Evolutionary conservation across 92 coral and sea anemone species (phyloP).

Genomic region (Heteractis magnifica): DNA sequence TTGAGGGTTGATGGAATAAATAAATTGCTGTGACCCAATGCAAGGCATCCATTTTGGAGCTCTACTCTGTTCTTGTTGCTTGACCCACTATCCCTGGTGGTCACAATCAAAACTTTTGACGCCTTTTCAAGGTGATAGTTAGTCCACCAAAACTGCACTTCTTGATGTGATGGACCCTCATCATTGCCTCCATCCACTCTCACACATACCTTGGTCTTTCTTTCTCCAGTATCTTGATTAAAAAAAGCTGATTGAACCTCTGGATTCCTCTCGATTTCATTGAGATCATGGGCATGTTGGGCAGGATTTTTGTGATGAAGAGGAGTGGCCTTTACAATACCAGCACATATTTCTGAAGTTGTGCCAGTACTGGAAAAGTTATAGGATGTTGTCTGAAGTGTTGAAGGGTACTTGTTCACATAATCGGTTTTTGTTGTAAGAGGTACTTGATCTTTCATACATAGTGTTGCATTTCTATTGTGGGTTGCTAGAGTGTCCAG

Average conservation of each 20-base stretch:
- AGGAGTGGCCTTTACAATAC: conserved; percentile 54
- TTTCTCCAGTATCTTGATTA: conserved; percentile 25
- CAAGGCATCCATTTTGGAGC: conserved; percentile 67
- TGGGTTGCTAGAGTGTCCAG: conserved; percentile 58
- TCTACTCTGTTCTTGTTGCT: conserved; percentile 59
- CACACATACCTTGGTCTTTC: conserved; percentile 28
- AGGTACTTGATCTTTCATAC: conserved; percentile 24
- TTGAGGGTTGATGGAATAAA: conserved; percentile 61
- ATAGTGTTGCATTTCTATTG: conserved; percentile 44
- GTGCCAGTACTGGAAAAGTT: conserved; percentile 42
- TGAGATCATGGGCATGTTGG: conserved; percentile 43
- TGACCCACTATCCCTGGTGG: conserved; percentile 57
- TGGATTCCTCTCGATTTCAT: conserved; percentile 13
- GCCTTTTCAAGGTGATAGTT: conserved; percentile 29
- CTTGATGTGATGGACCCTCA: conserved; percentile 49
- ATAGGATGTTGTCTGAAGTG: conserved; percentile 45
- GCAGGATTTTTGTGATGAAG: conserved; percentile 50
- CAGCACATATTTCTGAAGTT: conserved; percentile 60
- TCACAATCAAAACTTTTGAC: conserved; percentile 30
- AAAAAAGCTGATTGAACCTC: conserved; percentile 36
- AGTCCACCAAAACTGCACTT: conserved; percentile 65
- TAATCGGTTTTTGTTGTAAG: conserved; percentile 54
- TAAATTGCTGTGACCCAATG: conserved; percentile 55
- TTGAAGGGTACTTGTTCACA: conserved; percentile 47
- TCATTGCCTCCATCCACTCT: conserved; percentile 47